These are phyloP conservation scores for Wiebesia pumilae DNA, from an alignment of 1,140 invertebrate species.

Conservation along the genomic window DNA sequence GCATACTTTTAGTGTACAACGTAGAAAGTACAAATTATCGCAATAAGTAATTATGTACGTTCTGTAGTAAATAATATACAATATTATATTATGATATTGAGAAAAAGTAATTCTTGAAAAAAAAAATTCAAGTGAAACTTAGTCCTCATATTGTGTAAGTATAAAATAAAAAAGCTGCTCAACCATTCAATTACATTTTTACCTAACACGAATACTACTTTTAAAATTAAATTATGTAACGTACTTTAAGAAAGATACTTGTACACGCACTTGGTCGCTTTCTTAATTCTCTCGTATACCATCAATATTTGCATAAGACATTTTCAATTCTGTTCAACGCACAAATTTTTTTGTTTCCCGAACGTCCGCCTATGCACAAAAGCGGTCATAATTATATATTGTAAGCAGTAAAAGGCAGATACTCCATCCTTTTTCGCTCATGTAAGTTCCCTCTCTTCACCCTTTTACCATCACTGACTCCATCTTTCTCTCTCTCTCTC, in stretches of 20 bases:
- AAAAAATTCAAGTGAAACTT: too few species aligned
- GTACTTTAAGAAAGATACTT: not conserved
- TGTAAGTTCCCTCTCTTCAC: not conserved
- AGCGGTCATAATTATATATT: conserved; percentile 35
- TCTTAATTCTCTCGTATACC: not conserved
- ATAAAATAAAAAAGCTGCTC: not conserved
- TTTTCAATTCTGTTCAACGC: conserved; percentile 2
- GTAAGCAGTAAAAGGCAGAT: not conserved
- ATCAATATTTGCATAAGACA: conserved; percentile 26
- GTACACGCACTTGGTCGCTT: not conserved
- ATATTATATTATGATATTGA: too few species aligned
- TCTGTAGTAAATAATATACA: too few species aligned
- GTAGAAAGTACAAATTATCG: too few species aligned
- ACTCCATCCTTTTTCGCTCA: not conserved
- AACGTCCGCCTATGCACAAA: conserved; percentile 8
- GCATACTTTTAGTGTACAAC: too few species aligned
- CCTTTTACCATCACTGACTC: not conserved
- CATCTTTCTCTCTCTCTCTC: not conserved
- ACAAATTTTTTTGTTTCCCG: not conserved
- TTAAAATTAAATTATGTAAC: conserved; percentile 5
- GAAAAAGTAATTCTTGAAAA: too few species aligned
- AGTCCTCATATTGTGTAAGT: not conserved
- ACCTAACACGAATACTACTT: not conserved
- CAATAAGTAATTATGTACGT: too few species aligned
- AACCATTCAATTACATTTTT: not conserved